Percentiles rank a stretch among this genome's conserved stretches.
phyloP scores from a whole-genome alignment of 2,113 vertebrate species.

The Hemiprocne comata region DNA sequence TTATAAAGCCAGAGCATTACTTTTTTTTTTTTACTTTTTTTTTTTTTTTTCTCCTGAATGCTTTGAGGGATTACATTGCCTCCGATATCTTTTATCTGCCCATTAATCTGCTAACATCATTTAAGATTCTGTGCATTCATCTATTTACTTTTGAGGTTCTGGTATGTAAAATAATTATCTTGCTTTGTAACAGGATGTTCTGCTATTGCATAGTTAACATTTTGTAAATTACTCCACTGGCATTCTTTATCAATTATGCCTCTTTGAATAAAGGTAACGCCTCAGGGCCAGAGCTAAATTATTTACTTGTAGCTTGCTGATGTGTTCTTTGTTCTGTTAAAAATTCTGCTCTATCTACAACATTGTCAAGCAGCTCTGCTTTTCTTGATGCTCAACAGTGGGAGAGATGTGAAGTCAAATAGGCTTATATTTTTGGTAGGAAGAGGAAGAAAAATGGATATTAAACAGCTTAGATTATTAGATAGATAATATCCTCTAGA shows the following conservation, averaged over 20 bases:
- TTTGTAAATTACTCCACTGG: constrained; percentile 58
- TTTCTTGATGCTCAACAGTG: neutral
- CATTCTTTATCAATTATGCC: constrained; percentile 56
- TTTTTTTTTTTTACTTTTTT: neutral
- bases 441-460: neutral
- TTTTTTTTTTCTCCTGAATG: neutral
- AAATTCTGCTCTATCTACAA: constrained; percentile 24
- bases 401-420: neutral
- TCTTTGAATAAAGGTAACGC: constrained; percentile 57
- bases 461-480: neutral
- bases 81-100: constrained; percentile 4
- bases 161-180: constrained; percentile 63
- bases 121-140: constrained; percentile 35
- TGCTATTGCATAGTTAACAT: constrained; percentile 37
- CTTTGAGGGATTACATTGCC: constrained; percentile 4
- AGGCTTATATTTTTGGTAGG: neutral
- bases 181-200: constrained; percentile 58
- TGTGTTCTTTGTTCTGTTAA: constrained; percentile 54
- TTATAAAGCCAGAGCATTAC: neutral
- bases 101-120: constrained; percentile 39
- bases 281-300: constrained; percentile 50
- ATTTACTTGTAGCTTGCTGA: constrained; percentile 57
- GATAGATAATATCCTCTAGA: neutral
- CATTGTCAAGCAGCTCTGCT: neutral
- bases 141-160: constrained; percentile 55